These are phyloP conservation scores for Adelges cooleyi DNA, from an alignment of 1,140 invertebrate genomes.

Conservation along the genomic window DNA sequence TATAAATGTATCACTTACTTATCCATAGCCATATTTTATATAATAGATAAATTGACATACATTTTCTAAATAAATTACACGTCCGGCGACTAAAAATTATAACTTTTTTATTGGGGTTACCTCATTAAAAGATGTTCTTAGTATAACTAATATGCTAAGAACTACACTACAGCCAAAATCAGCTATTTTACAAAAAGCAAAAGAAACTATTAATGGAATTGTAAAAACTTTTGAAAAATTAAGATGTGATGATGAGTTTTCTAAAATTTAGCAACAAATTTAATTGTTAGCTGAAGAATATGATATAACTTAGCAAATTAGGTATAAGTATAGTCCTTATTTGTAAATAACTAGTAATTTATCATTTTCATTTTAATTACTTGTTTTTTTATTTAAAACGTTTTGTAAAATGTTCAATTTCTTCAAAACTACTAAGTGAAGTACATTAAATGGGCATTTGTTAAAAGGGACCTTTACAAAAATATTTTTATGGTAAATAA, in stretches of 20 bases:
- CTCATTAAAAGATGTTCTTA: neutral
- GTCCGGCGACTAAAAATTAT: no score
- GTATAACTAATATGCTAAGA: neutral
- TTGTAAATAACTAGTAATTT: neutral
- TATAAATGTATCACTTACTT: no score
- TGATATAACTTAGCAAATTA: neutral
- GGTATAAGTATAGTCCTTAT: neutral
- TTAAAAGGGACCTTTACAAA: no score
- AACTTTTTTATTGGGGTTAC: neutral
- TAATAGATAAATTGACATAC: no score
- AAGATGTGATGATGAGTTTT: constrained; percentile 1
- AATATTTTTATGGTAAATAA: no score
- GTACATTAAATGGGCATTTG: no score
- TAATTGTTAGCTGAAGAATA: neutral
- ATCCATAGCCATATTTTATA: no score
- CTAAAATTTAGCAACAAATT: neutral
- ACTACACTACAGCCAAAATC: neutral
- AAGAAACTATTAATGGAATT: neutral
- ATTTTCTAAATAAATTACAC: no score
- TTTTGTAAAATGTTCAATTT: no score
- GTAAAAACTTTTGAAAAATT: neutral
- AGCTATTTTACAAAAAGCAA: neutral
- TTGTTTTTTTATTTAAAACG: neutral
- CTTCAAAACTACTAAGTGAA: no score
- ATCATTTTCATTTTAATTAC: neutral